Percentiles rank a stretch among this genome's conserved stretches.
These are phyloP conservation scores for Xanthia togata DNA, from an alignment of 2,888 invertebrate species.

Conservation along the genomic window DNA sequence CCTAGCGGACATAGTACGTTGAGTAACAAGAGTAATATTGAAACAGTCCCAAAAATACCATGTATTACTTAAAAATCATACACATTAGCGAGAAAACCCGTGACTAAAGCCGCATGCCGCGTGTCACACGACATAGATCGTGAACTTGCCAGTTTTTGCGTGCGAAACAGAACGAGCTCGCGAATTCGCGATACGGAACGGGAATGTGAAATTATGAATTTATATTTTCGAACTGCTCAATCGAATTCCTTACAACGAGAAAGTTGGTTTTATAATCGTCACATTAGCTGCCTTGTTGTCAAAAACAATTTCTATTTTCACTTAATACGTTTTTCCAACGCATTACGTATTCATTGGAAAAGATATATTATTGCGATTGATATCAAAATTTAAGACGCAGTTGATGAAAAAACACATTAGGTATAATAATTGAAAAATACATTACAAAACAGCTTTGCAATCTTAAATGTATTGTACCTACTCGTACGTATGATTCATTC, in stretches of 20 bases:
- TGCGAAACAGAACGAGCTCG: constrained; percentile 50
- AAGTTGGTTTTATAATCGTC: constrained; percentile 58
- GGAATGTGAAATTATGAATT: constrained; percentile 67
- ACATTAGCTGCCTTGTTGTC: constrained; percentile 32
- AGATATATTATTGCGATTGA: not conserved
- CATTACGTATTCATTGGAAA: constrained; percentile 23
- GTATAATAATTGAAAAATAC: not conserved
- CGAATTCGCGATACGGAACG: constrained; percentile 62
- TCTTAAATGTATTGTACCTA: not conserved
- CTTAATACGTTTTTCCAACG: constrained; percentile 13
- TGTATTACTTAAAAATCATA: constrained; percentile 26
- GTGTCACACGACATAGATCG: constrained; percentile 63
- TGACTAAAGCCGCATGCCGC: constrained; percentile 37
- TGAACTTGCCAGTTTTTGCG: constrained; percentile 71
- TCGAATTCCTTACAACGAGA: constrained; percentile 60
- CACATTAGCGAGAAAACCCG: constrained; percentile 23
- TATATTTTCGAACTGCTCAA: constrained; percentile 62
- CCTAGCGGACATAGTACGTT: not conserved
- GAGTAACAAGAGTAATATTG: constrained; percentile 3
- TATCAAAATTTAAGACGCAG: constrained; percentile 4
- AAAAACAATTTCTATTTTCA: constrained; percentile 40
- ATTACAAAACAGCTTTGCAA: not conserved
- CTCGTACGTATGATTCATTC: constrained; percentile 5
- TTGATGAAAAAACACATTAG: not conserved
- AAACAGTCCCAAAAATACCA: constrained; percentile 20